Percentiles rank a stretch among this genome's conserved stretches.
phyloP scores from a whole-genome alignment of 2,113 vertebrate species.

The Scartelaos histophorus region DNA sequence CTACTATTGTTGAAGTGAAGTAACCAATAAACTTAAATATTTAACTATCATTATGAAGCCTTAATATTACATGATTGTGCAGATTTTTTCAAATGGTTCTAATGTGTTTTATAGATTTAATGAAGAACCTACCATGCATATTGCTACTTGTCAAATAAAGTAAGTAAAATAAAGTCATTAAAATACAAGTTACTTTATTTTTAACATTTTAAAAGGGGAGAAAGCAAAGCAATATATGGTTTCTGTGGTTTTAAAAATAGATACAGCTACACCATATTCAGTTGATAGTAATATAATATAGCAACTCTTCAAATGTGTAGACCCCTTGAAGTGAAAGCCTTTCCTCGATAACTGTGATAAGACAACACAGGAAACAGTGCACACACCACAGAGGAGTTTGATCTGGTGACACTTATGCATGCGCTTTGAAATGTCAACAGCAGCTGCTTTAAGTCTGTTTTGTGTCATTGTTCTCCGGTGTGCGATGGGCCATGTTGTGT shows the following conservation, averaged over 20 bases:
- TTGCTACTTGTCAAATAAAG: not conserved
- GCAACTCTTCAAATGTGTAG: conserved; percentile 7
- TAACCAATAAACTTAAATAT: too few species aligned
- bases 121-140: not conserved
- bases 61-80: too few species aligned
- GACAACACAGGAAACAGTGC: conserved; percentile 29
- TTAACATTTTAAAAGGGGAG: too few species aligned
- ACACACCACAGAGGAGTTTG: conserved; percentile 23
- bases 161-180: too few species aligned
- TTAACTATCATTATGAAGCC: too few species aligned
- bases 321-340: conserved; percentile 15
- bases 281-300: conserved; percentile 20
- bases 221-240: too few species aligned
- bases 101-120: too few species aligned
- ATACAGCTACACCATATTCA: conserved; percentile 1
- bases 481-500: conserved; percentile 15
- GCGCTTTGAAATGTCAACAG: conserved; percentile 47
- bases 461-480: conserved; percentile 48
- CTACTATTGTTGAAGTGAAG: too few species aligned
- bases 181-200: too few species aligned
- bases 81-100: too few species aligned
- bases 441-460: conserved; percentile 50
- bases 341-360: conserved; percentile 6
- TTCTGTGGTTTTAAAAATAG: not conserved
- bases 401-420: conserved; percentile 45